phyloP scores from a whole-genome alignment of 1,140 invertebrate genomes.

The Ips typographus region DNA sequence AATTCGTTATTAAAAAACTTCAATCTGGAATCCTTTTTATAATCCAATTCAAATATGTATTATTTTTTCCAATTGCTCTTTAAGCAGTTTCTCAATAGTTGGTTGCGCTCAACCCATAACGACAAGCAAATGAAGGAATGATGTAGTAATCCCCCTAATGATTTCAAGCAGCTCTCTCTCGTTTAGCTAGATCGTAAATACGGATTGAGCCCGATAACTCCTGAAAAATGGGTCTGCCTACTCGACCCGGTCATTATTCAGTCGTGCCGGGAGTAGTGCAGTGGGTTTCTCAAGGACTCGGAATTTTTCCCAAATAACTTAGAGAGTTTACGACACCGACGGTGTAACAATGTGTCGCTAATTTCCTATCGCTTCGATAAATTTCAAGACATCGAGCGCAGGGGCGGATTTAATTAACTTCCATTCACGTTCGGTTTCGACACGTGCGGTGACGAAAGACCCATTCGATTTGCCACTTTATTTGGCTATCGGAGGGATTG shows the following conservation, averaged over 20 bases:
- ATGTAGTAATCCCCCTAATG: no score
- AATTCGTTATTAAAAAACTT: no score
- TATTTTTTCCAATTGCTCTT: no score
- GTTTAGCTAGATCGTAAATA: background rate
- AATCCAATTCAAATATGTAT: no score
- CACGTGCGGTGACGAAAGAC: no score
- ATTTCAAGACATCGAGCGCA: conserved; percentile 14
- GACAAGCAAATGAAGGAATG: no score
- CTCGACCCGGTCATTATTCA: conserved; percentile 5
- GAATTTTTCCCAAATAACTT: conserved; percentile 28
- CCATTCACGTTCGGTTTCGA: no score
- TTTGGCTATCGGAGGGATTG: no score
- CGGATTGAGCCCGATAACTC: background rate
- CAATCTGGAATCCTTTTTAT: no score
- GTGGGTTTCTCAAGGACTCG: conserved; percentile 25
- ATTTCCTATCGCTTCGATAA: conserved; percentile 25
- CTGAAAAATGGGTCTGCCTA: conserved; percentile 10
- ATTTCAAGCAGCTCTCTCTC: background rate
- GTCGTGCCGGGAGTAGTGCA: conserved; percentile 12
- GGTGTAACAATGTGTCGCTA: conserved; percentile 32
- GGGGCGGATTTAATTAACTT: conserved; percentile 3
- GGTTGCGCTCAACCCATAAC: no score
- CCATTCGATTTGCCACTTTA: no score
- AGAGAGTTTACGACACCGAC: conserved; percentile 26
- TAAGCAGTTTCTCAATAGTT: no score